Evolutionary conservation across 2,888 invertebrate species (phyloP).

Genomic region (Tachystola acroxantha): DNA sequence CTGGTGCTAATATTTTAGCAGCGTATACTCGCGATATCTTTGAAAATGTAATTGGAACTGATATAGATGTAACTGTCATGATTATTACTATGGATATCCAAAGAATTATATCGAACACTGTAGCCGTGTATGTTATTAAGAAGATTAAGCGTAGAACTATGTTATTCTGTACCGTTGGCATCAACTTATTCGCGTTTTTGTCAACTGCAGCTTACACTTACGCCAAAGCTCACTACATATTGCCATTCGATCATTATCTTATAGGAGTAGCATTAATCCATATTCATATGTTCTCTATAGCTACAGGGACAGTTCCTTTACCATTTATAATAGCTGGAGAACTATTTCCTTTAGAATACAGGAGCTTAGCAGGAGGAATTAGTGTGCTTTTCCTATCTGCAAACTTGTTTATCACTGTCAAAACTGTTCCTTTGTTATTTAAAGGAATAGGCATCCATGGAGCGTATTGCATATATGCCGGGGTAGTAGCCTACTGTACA

Average conservation of each 20-base stretch:
- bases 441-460: slow-evolving; percentile 40
- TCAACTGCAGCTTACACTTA: slow-evolving; percentile 43
- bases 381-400: slow-evolving; percentile 48
- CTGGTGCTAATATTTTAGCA: slow-evolving; percentile 46
- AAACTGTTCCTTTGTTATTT: slow-evolving; percentile 46
- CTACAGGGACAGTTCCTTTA: slow-evolving; percentile 67
- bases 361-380: slow-evolving; percentile 75
- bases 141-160: slow-evolving; percentile 52
- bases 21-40: slow-evolving; percentile 50
- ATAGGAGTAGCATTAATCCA: slow-evolving; percentile 45
- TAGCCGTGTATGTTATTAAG: slow-evolving; percentile 51
- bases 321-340: slow-evolving; percentile 83
- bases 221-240: slow-evolving; percentile 25
- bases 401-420: slow-evolving; percentile 48
- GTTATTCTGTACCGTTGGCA: slow-evolving; percentile 36
- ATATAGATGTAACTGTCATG: slow-evolving; percentile 37
- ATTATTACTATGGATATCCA: slow-evolving; percentile 53
- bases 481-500: slow-evolving; percentile 41
- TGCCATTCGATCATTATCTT: slow-evolving; percentile 35
- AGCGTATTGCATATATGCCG: slow-evolving; percentile 40
- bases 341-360: slow-evolving; percentile 78
- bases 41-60: slow-evolving; percentile 38
- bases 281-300: slow-evolving; percentile 70
- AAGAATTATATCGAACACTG: slow-evolving; percentile 46
- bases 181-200: slow-evolving; percentile 41